Evolutionary conservation across 2,113 vertebrate genomes (phyloP), one percentile per base, ranked within the genome.

Genomic region (Crotalus helleri): DNA sequence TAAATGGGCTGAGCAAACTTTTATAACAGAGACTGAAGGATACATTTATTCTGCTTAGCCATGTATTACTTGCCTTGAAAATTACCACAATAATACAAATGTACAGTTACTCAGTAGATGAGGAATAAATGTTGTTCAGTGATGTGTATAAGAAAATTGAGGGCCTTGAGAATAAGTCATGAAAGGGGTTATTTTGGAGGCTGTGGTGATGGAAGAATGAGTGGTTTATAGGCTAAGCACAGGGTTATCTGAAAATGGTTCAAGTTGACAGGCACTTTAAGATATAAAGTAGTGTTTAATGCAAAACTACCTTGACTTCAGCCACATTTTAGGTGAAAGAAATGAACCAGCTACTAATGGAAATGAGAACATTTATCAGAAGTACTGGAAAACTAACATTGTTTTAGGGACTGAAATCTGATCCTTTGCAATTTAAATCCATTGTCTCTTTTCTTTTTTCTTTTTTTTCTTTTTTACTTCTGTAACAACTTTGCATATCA

Each of bases 1-100:
- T 74, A 15, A 94, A 95, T 39, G 92, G 89, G 86, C 51, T 87
- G 69, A 91, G 59, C n/a, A 24, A 93, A 93, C 74, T 94, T 92
- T 93, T 69, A 33, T 74, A 95, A 92, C 87, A 74, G 54, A 94
- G 29, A 19, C 69, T 91, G 88, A 96, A 94, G 39, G 87, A 92
- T 92, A 24, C 24, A 87, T 92, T 96, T 96, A 94, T 94, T 95
- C 94, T 94, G 44, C 87, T 94, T 95, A 9, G 2, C 88, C 89
- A 13, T 94, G 93, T 90, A 54, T 89, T 95, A 94, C 24, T 93
- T 44, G 85, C 87, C 92, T 91, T 51, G n/a, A 85, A 93, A 96
- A 96, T 96, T 91, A 93, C 85, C 92, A 85, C 57, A 44, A 94
- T 59, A 93, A 61, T 94, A 94, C n/a, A 95, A 92, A 94, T 89